Evolutionary conservation across 2,888 invertebrate species (phyloP).

Genomic region (Cephus pulcher): DNA sequence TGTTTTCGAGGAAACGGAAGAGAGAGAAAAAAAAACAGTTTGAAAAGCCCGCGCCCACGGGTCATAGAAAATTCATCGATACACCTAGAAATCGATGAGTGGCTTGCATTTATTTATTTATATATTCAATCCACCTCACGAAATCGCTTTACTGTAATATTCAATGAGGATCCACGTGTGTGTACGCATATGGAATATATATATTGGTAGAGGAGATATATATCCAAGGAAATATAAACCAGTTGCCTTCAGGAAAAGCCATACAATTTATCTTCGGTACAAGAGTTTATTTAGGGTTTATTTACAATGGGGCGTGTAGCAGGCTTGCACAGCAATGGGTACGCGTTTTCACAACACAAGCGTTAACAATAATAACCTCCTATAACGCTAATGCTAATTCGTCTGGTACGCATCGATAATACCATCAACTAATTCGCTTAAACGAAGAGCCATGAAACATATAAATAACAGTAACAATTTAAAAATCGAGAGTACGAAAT

Average conservation of each 20-base stretch:
- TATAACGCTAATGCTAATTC: slow-evolving; percentile 54
- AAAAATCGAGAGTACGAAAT: slow-evolving; percentile 55
- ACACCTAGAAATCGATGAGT: not conserved
- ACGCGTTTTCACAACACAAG: slow-evolving; percentile 56
- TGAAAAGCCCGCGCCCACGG: not conserved
- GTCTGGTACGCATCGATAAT: slow-evolving; percentile 21
- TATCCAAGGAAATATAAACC: not conserved
- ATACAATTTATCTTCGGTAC: slow-evolving; percentile 48
- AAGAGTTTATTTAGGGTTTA: slow-evolving; percentile 56
- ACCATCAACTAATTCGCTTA: slow-evolving; percentile 41
- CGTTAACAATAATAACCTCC: slow-evolving; percentile 58
- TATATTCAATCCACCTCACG: not conserved
- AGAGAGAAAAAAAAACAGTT: not conserved
- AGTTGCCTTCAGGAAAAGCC: not conserved
- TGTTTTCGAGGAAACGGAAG: not conserved
- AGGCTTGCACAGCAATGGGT: slow-evolving; percentile 54
- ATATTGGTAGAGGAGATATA: not conserved
- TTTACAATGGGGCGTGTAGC: slow-evolving; percentile 52
- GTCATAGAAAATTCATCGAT: not conserved
- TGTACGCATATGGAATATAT: not conserved
- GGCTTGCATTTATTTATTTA: not conserved
- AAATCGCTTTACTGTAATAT: too few species aligned
- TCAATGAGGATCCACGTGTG: too few species aligned
- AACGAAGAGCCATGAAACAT: slow-evolving; percentile 44
- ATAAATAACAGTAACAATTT: slow-evolving; percentile 63